Percentiles rank a stretch among this genome's conserved stretches.
phyloP scores from a whole-genome alignment of 2,888 invertebrate species.

The Oegoconia quadripuncta region DNA sequence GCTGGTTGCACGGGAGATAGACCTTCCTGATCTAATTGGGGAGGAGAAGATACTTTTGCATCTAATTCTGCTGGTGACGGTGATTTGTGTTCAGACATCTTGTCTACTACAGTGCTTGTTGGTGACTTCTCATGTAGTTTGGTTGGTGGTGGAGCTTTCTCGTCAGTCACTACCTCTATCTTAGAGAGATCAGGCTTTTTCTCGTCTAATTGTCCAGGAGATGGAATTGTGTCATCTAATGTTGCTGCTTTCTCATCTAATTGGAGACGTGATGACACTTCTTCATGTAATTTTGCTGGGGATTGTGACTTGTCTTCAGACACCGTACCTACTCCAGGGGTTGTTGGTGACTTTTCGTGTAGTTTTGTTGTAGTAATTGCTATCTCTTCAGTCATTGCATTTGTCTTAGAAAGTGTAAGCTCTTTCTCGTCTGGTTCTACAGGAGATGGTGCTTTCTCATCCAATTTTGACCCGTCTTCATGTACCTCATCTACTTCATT shows the following conservation, averaged over 20 bases:
- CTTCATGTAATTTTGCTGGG: too few relatives aligned
- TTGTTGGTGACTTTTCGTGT: neutral
- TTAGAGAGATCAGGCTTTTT: too few relatives aligned
- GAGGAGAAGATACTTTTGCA: conserved; percentile 11
- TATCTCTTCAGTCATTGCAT: neutral
- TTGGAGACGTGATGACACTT: too few relatives aligned
- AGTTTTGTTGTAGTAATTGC: neutral
- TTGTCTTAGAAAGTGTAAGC: neutral
- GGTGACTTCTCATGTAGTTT: neutral
- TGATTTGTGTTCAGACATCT: conserved; percentile 15
- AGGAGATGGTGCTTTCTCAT: neutral
- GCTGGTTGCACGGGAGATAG: conserved; percentile 8
- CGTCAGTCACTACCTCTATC: too few relatives aligned
- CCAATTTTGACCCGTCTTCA: too few relatives aligned
- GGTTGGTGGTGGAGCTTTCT: too few relatives aligned
- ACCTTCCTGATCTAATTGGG: conserved; percentile 9
- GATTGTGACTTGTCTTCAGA: too few relatives aligned
- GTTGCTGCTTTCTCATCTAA: neutral
- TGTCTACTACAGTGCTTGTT: conserved; percentile 3
- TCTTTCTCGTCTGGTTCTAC: neutral
- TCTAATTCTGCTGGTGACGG: neutral
- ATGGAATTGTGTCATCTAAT: neutral
- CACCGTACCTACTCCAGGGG: neutral
- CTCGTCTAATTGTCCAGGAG: too few relatives aligned
- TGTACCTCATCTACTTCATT: too few relatives aligned